These are phyloP conservation scores for Syndactyla subalaris DNA, from an alignment of 2,797 vertebrate genomes.

Conservation along the genomic window DNA sequence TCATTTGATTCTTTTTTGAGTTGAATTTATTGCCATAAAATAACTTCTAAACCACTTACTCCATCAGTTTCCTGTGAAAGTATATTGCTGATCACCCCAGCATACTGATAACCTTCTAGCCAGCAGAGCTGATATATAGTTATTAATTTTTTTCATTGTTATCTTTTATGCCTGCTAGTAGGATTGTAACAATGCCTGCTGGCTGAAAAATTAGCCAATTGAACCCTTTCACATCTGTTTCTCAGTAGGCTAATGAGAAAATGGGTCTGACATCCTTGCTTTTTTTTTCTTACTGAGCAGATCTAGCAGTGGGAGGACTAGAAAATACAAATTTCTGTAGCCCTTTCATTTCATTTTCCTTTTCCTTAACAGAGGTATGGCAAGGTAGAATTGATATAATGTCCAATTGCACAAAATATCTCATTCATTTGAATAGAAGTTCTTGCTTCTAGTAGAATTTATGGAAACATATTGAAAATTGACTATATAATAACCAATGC, in stretches of 20 bases:
- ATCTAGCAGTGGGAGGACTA: not conserved
- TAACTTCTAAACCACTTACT: not conserved
- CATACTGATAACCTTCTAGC: not conserved
- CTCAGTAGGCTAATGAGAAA: conserved; percentile 33
- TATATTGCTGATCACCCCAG: not conserved
- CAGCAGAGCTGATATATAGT: not conserved
- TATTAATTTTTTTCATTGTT: conserved; percentile 12
- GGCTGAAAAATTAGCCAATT: conserved; percentile 37
- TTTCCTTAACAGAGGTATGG: not conserved
- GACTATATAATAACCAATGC: not conserved
- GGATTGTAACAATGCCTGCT: conserved; percentile 1
- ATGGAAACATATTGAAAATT: conserved; percentile 9
- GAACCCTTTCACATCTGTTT: not conserved
- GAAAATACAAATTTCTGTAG: not conserved
- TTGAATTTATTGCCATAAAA: not conserved
- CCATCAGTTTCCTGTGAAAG: not conserved
- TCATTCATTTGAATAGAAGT: not conserved
- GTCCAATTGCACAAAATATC: not conserved
- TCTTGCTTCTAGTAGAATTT: not conserved
- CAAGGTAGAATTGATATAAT: not conserved
- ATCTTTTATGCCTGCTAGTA: not conserved
- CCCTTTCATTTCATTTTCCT: not conserved
- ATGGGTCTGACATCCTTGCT: not conserved
- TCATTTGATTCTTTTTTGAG: not conserved
- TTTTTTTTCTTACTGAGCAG: not conserved